A percentile compares a stretch with the other conserved stretches of the same genome.
Conservation (phyloP, 2,797 vertebrate genomes). For the Thunnus albacares region DNA sequence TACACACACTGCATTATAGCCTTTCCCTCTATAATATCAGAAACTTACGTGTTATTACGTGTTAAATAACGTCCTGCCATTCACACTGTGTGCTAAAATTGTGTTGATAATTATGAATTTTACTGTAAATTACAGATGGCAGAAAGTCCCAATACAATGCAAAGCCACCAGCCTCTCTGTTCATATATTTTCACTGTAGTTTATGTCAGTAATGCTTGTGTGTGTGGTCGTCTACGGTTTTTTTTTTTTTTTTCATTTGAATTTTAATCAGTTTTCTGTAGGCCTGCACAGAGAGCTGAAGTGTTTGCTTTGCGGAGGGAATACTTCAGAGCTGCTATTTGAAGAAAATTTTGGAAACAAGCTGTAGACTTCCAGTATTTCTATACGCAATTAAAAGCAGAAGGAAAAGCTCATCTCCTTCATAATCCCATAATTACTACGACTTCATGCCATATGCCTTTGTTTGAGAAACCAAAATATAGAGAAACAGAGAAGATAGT, state of each 20-base stretch:
- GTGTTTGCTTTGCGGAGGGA: neutral
- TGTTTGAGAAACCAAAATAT: conserved; percentile 7
- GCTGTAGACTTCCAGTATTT: neutral
- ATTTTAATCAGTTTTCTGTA: conserved; percentile 15
- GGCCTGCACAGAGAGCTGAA: neutral
- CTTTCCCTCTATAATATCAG: neutral
- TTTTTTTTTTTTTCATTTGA: conserved; percentile 5
- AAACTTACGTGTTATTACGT: neutral
- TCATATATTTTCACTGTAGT: neutral
- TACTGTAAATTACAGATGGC: neutral
- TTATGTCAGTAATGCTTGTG: neutral
- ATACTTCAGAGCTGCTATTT: neutral
- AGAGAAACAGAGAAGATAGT: neutral
- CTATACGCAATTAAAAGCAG: neutral
- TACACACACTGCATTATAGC: neutral
- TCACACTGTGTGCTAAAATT: neutral
- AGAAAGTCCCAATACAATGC: neutral
- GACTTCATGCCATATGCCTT: accelerated
- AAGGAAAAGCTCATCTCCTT: neutral
- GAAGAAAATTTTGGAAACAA: neutral
- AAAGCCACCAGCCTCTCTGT: neutral
- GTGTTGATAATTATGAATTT: neutral
- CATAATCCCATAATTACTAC: neutral
- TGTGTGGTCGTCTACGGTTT: neutral
- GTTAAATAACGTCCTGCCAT: neutral